Evolutionary conservation across 2,797 vertebrate genomes (phyloP), one percentile per base, ranked within the genome.

Genomic region (Peromyscus aztecus): DNA sequence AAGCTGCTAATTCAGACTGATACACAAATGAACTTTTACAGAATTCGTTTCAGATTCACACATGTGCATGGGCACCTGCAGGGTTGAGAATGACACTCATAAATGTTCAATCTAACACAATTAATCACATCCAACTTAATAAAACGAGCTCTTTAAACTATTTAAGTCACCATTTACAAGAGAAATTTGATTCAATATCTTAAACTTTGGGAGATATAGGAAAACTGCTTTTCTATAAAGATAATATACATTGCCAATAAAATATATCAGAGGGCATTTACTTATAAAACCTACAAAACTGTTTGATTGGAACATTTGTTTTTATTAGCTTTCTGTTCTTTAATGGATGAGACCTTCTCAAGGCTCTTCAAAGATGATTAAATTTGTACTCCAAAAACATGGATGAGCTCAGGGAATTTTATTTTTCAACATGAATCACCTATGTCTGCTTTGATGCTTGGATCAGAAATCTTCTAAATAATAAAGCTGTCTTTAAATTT

Each of bases 181-280:
- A 95, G 61, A 91, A 95, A 94, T 84, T 94, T 40, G 19, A 24
- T 59, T 93, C 40, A 23, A 67, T 61, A 96, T 96, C 71, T 95
- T 97, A 96, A 96, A 21, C 82, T 95, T 94, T 92, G 71, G 95
- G 52, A 91, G 69, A 77, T 94, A 37, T 61, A 87, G 73, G 92
- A 95, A 97, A 82, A n/a, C 52, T 63, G 17, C 63, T 94, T 97
- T 73, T 97, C 88, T 95, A 69, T 97, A 97, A 96, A 95, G 65
- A 40, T 90, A 94, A 76, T 52, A 80, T 89, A 96, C 84, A 97
- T 97, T 94, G 89, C 85, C 90, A 89, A 90, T 97, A 93, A 97
- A 97, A 97, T 94, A 86, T 95, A 65, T 95, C 91, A 97, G 76
- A 76, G n/a, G 52, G 91, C 61, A 96, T 94, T 88, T 96, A 91